phyloP scores from a whole-genome alignment of 1,140 invertebrate genomes.

The Stratiolaelaps scimitus region DNA sequence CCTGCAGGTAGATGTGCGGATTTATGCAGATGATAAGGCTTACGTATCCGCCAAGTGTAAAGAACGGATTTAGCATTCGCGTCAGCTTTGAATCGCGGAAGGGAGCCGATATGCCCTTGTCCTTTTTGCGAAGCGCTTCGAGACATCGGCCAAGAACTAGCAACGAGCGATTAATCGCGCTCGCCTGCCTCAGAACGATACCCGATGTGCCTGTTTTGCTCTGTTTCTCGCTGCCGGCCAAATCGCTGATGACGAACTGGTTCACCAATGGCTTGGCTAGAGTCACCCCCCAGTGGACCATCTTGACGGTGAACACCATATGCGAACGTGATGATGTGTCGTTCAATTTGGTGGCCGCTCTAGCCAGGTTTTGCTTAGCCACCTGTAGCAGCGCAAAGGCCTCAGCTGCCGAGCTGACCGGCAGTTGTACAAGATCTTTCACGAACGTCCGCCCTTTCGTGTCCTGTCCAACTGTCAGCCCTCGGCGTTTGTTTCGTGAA shows the following conservation, averaged over 20 bases:
- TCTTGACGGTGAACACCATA: slow-evolving; percentile 43
- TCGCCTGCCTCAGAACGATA: slow-evolving; percentile 65
- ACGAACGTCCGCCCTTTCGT: slow-evolving; percentile 29
- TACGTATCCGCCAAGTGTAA: slow-evolving; percentile 54
- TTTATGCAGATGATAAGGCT: slow-evolving; percentile 70
- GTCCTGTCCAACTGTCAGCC: slow-evolving; percentile 30
- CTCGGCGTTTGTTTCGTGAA: slow-evolving; percentile 36
- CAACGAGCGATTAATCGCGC: slow-evolving; percentile 78
- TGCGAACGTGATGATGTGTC: slow-evolving; percentile 42
- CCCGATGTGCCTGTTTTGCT: slow-evolving; percentile 73
- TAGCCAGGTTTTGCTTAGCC: slow-evolving; percentile 42
- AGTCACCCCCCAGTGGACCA: slow-evolving; percentile 33
- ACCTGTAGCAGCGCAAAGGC: slow-evolving; percentile 42
- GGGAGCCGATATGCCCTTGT: slow-evolving; percentile 46
- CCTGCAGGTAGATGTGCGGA: slow-evolving; percentile 53
- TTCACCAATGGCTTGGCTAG: slow-evolving; percentile 25
- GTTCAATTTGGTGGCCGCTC: slow-evolving; percentile 43
- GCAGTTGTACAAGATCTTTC: slow-evolving; percentile 41
- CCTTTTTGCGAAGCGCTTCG: slow-evolving; percentile 50
- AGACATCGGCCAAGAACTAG: slow-evolving; percentile 72
- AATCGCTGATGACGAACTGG: slow-evolving; percentile 27
- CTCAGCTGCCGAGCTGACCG: slow-evolving; percentile 42
- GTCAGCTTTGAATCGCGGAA: slow-evolving; percentile 76
- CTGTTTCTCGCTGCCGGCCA: slow-evolving; percentile 47
- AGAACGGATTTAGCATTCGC: slow-evolving; percentile 48